Base-by-base conservation (phyloP, 2,797 vertebrate species). In the Gouania willdenowi region DNA sequence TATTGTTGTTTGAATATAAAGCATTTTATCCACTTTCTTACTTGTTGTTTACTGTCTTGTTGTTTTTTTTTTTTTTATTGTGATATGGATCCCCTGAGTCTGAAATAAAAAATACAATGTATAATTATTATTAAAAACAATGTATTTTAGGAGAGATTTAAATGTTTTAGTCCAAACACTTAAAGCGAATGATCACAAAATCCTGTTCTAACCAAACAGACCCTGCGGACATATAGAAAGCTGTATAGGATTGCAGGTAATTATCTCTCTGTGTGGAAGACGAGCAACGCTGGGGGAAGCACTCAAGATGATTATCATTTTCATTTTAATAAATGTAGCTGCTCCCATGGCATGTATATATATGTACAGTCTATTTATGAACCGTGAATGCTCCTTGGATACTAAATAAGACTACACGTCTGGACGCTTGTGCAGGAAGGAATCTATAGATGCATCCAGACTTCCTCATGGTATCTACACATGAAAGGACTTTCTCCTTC, bases 291-390 rank as follows among this genome's bases (percentile, higher is more conserved):
- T 41, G 41, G 61, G 56, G 56, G 65, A 56, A 35, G 43, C 61
- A 48, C 52, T 56, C 5, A 1, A 44, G 62, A 60, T 72, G 66
- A 77, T 82, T 66, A 75, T 70, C 62, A 60, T 69, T 73, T 76
- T 71, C 29, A 52, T 79, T 80, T 78, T 79, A 83, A 83, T 84
- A 80, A 82, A 62, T 42, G 42, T 49, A 48, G 66, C 64, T 74
- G 54, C 62, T 81, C 77, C 68, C 63, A 34, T 71, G 71, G 63
- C 49, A 63, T 48, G 32, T 46, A 26, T 50, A 55, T 38, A 26
- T 50, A 55, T 38, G 50, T 56, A 50, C 11, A 15, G 53, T 34
- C 56, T 68, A 41, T 81, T 73, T 76, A 77, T 77, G 66, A 63
- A 33, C 42, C 51, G 13, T 10, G 36, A n/a, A 16, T 24, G 46